Conservation (phyloP, 1,140 invertebrate genomes). For the Aleiodes sp. region DNA sequence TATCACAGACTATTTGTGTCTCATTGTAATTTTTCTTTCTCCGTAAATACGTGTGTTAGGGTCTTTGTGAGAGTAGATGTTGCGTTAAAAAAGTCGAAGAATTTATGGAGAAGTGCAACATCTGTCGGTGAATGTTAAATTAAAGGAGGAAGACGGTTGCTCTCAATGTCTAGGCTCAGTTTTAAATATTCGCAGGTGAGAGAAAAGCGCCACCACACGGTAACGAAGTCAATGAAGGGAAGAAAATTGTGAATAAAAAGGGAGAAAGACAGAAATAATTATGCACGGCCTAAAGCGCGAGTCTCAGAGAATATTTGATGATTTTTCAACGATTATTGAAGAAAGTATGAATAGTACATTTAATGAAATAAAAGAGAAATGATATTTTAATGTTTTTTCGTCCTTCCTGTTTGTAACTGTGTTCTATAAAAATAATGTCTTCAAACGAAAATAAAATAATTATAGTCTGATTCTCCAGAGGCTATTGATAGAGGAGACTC, state of each 20-base stretch:
- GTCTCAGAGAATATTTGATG: not conserved
- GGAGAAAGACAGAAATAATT: no score
- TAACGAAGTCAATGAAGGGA: not conserved
- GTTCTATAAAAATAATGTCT: not conserved
- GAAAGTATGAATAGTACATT: not conserved
- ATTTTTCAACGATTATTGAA: conserved; percentile 12
- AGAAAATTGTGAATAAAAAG: not conserved
- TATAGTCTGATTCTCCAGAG: not conserved
- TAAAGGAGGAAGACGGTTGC: no score
- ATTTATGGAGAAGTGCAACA: no score
- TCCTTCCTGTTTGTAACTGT: not conserved
- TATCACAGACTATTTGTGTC: conserved; percentile 45
- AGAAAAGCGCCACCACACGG: not conserved
- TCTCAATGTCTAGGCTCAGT: no score
- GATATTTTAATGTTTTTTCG: conserved; percentile 1
- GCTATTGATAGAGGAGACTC: conserved; percentile 6
- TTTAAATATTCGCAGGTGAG: no score
- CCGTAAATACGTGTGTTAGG: not conserved
- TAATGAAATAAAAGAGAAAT: not conserved
- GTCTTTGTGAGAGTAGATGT: not conserved
- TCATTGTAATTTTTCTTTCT: conserved; percentile 23
- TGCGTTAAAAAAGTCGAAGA: not conserved
- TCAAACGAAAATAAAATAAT: not conserved
- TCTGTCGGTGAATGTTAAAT: no score
- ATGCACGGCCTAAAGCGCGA: conserved; percentile 11